Base-by-base conservation (phyloP, 2,888 invertebrate species). In the Dendrolimus pini region DNA sequence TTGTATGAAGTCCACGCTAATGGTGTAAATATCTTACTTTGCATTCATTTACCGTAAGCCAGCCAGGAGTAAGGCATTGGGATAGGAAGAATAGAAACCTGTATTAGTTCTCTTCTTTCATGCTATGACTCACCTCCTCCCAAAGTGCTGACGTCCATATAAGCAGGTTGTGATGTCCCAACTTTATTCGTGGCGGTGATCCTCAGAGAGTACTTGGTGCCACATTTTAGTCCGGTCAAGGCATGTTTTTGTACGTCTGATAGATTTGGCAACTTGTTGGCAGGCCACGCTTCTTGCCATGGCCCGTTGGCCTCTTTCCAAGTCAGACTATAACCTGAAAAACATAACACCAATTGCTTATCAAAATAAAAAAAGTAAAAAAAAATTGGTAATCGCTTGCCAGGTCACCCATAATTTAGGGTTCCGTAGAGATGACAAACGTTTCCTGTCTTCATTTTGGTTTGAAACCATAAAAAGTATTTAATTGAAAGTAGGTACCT, bases 151-250 rank as follows among this genome's bases (percentile, higher is more conserved):
- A 92, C 89, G 54, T 94, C 93, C 61, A 92, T 83, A 62, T 94
- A 88, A 2, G 92, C 91, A 0, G 95, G 93, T 65, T 94, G 93
- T 10, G 97, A 96, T 54, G 94, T 94, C 6, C 97, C 97, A 7
- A 97, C 95, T 67, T 93, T 92, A 83, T 97, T 97, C 57, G 94
- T 94, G 0, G 97, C 96, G 1, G 95, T 94, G 71, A 97, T 92
- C 75, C 95, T 93, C 62, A 97, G 92, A 60, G 95, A 93, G 75
- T 97, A 97, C 64, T 94, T 93, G 9, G 96, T 96, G 14, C 98
- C 97, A 78, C 97, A 98, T 71, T 94, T 94, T 12, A 98, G 91
- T 0, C 94, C 94, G 1, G 93, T 93, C 52, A 97, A 70, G 0
- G 91, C 65, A 92, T 95, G 93, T 88, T 83, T 95, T 93, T 73